phyloP scores from a whole-genome alignment of 2,797 vertebrate genomes.

The Helicolenus hilgendorfi region DNA sequence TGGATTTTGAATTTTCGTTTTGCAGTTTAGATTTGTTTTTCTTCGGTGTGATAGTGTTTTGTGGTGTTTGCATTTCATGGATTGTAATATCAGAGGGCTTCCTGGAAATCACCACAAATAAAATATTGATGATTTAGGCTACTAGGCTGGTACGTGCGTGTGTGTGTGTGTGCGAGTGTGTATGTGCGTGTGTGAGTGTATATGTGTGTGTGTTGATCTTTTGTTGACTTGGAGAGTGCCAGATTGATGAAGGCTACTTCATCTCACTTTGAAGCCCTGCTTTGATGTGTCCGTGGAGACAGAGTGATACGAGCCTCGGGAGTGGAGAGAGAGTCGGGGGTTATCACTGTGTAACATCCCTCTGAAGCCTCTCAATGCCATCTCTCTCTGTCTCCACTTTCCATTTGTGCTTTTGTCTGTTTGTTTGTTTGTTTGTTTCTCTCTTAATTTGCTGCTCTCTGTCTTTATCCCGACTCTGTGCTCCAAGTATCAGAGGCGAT shows the following conservation, averaged over 20 bases:
- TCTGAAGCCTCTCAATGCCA: neutral
- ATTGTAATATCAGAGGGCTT: neutral
- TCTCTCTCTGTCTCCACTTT: neutral
- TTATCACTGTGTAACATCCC: slow-evolving; percentile 36
- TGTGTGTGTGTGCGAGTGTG: neutral
- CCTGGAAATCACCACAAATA: neutral
- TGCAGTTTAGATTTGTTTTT: neutral
- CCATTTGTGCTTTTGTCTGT: slow-evolving; percentile 10
- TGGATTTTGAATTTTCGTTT: neutral
- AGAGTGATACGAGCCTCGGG: slow-evolving; percentile 9
- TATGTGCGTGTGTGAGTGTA: neutral
- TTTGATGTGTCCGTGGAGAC: slow-evolving; percentile 52
- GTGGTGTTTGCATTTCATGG: neutral
- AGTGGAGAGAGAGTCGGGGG: neutral
- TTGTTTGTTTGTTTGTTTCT: slow-evolving; percentile 20
- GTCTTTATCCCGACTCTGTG: slow-evolving; percentile 3
- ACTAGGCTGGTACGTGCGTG: neutral
- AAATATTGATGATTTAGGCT: slow-evolving; percentile 1
- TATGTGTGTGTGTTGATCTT: neutral
- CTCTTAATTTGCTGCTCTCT: neutral
- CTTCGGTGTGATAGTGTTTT: neutral
- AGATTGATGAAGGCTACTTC: slow-evolving; percentile 54
- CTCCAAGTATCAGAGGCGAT: neutral
- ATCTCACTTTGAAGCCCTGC: slow-evolving; percentile 58
- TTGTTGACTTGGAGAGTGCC: slow-evolving; percentile 10